Conservation (phyloP, 2,113 vertebrate genomes). For the Gallinago jamesoni region DNA sequence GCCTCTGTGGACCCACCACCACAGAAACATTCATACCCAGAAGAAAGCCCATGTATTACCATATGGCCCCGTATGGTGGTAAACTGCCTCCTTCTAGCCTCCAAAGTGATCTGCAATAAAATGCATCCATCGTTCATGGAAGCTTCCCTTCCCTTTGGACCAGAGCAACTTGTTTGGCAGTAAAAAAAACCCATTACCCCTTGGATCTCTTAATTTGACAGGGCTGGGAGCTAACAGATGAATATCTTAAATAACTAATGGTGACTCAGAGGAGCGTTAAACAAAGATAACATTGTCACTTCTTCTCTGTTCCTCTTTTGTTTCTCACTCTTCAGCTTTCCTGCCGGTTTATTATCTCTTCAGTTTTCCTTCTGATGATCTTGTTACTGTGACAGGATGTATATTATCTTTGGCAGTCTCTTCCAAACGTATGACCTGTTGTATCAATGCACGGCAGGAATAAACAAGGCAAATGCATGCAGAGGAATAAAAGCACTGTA, state of each 20-base stretch:
- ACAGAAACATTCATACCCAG: not conserved
- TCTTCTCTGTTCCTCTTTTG: conserved; percentile 22
- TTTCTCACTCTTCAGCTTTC: conserved; percentile 22
- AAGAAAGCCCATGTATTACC: not conserved
- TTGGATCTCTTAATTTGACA: conserved; percentile 29
- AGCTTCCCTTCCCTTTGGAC: not conserved
- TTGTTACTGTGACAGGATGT: conserved; percentile 23
- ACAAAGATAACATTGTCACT: conserved; percentile 58
- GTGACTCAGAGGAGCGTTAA: conserved; percentile 52
- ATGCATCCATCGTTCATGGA: not conserved
- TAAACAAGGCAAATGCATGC: not conserved
- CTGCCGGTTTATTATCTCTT: conserved; percentile 44
- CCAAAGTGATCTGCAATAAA: not conserved
- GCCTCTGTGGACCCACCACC: not conserved
- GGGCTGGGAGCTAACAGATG: conserved; percentile 28
- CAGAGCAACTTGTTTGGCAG: not conserved
- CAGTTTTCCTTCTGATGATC: conserved; percentile 19
- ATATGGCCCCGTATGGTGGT: accelerated
- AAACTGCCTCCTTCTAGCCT: not conserved
- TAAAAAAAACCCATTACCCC: not conserved
- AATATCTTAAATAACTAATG: conserved; percentile 57
- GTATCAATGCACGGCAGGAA: not conserved
- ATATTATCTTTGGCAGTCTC: conserved; percentile 33
- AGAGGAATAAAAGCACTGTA: not conserved
- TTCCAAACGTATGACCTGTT: not conserved